Percentiles rank a stretch among this genome's conserved stretches.
phyloP scores from a whole-genome alignment of 1,140 invertebrate species.

The Coptotermes formosanus region DNA sequence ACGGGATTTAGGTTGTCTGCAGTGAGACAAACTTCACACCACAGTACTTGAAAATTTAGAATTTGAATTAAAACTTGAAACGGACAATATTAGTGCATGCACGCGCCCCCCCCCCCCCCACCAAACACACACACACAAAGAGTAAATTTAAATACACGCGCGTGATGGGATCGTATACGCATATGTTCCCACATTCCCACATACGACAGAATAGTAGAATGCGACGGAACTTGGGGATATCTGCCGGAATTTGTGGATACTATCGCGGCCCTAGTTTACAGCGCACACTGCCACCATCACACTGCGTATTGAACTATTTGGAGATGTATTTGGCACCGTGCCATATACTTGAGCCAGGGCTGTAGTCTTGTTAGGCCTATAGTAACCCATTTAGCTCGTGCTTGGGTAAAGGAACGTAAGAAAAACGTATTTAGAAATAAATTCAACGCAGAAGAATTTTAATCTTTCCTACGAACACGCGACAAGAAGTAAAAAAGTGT shows the following conservation, averaged over 20 bases:
- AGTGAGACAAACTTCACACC: no score
- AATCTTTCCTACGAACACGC: not conserved
- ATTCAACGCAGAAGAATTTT: conserved; percentile 1
- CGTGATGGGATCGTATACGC: no score
- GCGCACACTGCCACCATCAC: not conserved
- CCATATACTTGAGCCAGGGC: not conserved
- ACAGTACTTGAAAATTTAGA: no score
- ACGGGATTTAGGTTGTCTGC: no score
- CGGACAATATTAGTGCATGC: no score
- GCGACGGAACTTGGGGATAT: not conserved
- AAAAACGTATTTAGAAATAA: conserved; percentile 1
- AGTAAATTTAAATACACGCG: no score
- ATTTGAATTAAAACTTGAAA: no score
- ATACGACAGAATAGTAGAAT: no score
- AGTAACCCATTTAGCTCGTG: not conserved
- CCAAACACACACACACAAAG: no score
- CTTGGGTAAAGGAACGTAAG: not conserved
- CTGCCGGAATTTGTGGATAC: not conserved
- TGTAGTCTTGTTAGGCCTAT: conserved; percentile 7
- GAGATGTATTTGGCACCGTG: not conserved
- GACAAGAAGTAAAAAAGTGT: not conserved
- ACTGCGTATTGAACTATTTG: not conserved
- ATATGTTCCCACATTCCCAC: no score
- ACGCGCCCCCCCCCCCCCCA: no score
- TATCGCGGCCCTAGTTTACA: not conserved